Evolutionary conservation across 2,888 invertebrate species (phyloP).

Genomic region (Leucoma salicis): DNA sequence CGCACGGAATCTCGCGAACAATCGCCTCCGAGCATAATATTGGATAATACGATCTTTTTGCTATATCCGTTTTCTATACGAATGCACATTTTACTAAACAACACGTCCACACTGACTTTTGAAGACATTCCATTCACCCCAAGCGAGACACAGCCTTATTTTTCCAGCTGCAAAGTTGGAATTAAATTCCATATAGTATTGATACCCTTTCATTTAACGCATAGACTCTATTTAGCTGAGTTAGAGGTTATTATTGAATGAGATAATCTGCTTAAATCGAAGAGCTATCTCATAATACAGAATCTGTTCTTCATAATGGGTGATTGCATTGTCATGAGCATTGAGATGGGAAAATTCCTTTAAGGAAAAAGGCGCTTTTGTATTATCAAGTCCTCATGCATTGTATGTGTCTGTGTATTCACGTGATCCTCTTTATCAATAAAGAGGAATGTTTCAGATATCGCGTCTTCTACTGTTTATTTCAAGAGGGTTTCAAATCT

Average conservation of each 20-base stretch:
- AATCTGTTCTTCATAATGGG: slow-evolving; percentile 69
- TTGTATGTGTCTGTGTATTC: slow-evolving; percentile 26
- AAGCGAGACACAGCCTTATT: slow-evolving; percentile 15
- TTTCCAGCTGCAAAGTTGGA: slow-evolving; percentile 5
- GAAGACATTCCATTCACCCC: slow-evolving; percentile 45
- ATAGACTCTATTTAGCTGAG: slow-evolving; percentile 11
- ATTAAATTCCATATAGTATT: slow-evolving; percentile 2
- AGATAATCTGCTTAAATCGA: slow-evolving; percentile 25
- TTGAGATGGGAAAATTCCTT: slow-evolving; percentile 45
- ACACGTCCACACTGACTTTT: slow-evolving; percentile 27
- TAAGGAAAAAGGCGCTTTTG: slow-evolving; percentile 48
- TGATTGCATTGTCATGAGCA: slow-evolving; percentile 56
- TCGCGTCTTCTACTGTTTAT: not conserved
- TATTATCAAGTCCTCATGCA: slow-evolving; percentile 29
- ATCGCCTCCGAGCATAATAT: slow-evolving; percentile 57
- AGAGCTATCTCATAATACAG: slow-evolving; percentile 61
- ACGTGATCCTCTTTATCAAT: slow-evolving; percentile 17
- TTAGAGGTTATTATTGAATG: slow-evolving; percentile 39
- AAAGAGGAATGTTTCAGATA: slow-evolving; percentile 14
- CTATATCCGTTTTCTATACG: slow-evolving; percentile 63
- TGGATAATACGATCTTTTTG: slow-evolving; percentile 62
- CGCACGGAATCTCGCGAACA: slow-evolving; percentile 58
- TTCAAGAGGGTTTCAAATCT: no score
- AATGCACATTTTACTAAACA: slow-evolving; percentile 76
- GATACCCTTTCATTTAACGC: slow-evolving; percentile 7